Evolutionary conservation across 2,797 vertebrate genomes (phyloP).

Genomic region (Sarcophilus harrisii): DNA sequence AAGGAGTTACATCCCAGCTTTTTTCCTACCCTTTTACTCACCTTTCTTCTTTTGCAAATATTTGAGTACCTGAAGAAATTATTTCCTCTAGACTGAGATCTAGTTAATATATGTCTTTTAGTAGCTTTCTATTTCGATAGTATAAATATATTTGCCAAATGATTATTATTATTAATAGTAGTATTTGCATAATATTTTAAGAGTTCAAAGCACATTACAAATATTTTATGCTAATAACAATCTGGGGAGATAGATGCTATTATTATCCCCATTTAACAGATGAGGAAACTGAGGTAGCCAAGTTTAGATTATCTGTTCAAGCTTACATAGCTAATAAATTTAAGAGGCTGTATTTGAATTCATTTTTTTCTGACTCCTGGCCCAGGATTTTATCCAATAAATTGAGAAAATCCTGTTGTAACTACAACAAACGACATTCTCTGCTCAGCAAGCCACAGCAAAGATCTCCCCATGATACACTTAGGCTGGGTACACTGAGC

Average conservation of each 20-base stretch:
- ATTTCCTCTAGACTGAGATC: constrained; percentile 29
- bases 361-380: neutral
- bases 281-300: neutral
- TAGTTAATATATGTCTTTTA: rapidly evolving
- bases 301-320: neutral
- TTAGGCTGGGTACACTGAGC: neutral
- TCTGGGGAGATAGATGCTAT: neutral
- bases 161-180: neutral
- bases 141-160: neutral
- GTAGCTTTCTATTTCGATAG: neutral
- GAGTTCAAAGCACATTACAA: neutral
- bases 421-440: neutral
- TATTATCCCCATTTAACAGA: neutral
- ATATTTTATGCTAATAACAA: neutral
- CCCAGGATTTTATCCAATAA: neutral
- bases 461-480: rapidly evolving
- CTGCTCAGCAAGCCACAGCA: neutral
- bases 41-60: constrained; percentile 8
- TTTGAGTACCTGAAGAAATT: neutral
- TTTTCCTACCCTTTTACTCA: neutral
- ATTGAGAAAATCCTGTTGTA: neutral
- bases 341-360: neutral
- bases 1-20: neutral
- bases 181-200: neutral
- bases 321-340: neutral